Percentiles rank a stretch among this genome's conserved stretches.
Evolutionary conservation across 2,888 invertebrate species (phyloP).

Genomic region (Hedychridium roseum): DNA sequence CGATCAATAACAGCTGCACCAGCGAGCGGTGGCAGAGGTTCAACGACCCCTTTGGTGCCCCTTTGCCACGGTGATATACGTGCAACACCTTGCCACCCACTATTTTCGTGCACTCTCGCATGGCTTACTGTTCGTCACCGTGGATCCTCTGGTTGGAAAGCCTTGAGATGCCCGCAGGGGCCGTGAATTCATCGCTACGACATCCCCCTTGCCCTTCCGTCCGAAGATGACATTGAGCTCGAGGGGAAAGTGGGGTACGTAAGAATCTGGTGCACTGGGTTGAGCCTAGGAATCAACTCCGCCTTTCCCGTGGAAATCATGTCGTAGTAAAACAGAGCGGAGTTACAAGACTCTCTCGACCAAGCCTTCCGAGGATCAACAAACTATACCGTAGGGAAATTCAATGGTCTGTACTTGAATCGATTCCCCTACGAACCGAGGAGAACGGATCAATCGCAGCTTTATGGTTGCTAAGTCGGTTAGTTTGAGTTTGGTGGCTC

Average conservation of each 20-base stretch:
- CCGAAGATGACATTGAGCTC: neutral
- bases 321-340: too few species aligned
- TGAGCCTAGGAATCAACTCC: too few species aligned
- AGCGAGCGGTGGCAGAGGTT: slow-evolving; percentile 51
- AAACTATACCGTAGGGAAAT: too few species aligned
- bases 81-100: slow-evolving; percentile 13
- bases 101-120: slow-evolving; percentile 19
- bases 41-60: slow-evolving; percentile 49
- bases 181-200: slow-evolving; percentile 5
- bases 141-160: slow-evolving; percentile 2
- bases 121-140: neutral
- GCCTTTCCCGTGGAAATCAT: too few species aligned
- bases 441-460: too few species aligned
- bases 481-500: too few species aligned
- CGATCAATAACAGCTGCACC: slow-evolving; percentile 63
- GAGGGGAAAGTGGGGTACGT: neutral
- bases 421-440: too few species aligned
- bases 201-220: neutral
- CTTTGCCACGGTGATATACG: slow-evolving; percentile 31
- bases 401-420: too few species aligned
- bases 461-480: too few species aligned
- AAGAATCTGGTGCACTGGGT: neutral
- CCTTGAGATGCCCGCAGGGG: slow-evolving; percentile 16
- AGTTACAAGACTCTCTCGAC: too few species aligned
- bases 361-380: too few species aligned